Base-by-base conservation (phyloP, 2,888 invertebrate genomes). In the Perizoma affinitatum region DNA sequence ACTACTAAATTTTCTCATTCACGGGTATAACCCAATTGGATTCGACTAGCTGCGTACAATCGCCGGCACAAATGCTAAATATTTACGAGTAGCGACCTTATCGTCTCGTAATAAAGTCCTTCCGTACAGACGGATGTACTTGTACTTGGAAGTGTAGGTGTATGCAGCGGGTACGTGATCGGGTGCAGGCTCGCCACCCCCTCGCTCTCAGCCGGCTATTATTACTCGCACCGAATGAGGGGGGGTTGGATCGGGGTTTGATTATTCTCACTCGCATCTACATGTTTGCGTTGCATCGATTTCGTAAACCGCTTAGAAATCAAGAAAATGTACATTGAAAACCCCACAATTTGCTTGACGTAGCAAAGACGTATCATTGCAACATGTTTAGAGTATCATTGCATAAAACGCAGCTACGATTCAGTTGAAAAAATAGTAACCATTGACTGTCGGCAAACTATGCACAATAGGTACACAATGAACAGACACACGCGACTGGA, bases 191-290 rank as follows among this genome's bases (percentile, higher is more conserved):
- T 69, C 73, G 77, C 79, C 76, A 74, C 75, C 72, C 73, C 76
- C 72, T 78, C 75, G 61, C 59, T 58, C 65, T 60, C 64, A 62
- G 51, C 75, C 68, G 80, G 80, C 81, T 84, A 87, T 88, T 90
- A 88, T 88, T 87, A 85, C 86, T 79, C 74, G 79, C 75, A 74
- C 70, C 75, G 76, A 73, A 75, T 72, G 73, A 72, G 73, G 76
- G 82, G 22, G 87, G 88, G 86, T 83, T 79, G 83, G 78, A 80
- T 82, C 80, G 81, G 82, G 82, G 81, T 82, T 84, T 84, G 84
- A 88, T 88, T 87, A 89, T 88, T 88, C 88, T 83, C 89, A 87
- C 86, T 84, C 88, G 85, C 86, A 90, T 89, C 86, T 87, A 87
- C 86, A 83, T 88, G 87, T 86, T 86, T 86, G 86, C 83, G 73